Evolutionary conservation across 2,797 vertebrate species (phyloP), one percentile per base, ranked within the genome.

Genomic region (Synaphobranchus kaupii): DNA sequence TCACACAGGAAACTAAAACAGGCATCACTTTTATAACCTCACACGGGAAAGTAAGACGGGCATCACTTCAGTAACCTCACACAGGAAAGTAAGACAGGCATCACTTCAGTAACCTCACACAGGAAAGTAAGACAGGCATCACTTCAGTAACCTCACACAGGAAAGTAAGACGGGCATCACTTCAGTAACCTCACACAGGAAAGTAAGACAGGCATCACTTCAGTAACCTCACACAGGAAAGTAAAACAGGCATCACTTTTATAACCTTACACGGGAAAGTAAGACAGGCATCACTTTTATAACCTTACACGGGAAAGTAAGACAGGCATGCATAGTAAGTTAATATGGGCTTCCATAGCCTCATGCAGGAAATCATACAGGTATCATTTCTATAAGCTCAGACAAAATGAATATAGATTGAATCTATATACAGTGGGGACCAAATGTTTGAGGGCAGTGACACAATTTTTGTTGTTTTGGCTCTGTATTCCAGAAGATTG

Each of bases 1-100:
- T 81, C 78, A 25, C 44, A n/a, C 78, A n/a, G 78, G 25, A 81
- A 81, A 81, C 22, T 76, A 76, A 50, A n/a, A 48, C 76, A 81
- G 76, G 76, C 8, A 48, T 80, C 31, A 80, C 39, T 80, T 48
- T 20, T 44, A 80, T 22, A 78, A 78, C 68, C 39, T 39, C 39
- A 39, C 39, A 2, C 39, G 39, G 39, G 39, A 39, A 39, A 39
- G 39, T 39, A 39, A 39, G 39, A 39, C 39, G 0, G 39, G 39
- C 39, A 31, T 68, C 28, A 31, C n/a, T 68, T 25, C n/a, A 7
- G 7, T 20, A 66, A 4, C 60, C 4, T 20, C 60, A 66, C 20
- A 25, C 60, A 25, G 60, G 25, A 66, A 66, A 66, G 54, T 56
- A 56, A 56, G 10, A 56, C 54, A 56, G 54, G 58, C 5, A 25